Percentiles rank a stretch among this genome's conserved stretches.
These are phyloP conservation scores for Jaculus jaculus DNA, from an alignment of 2,113 vertebrate genomes.

Conservation along the genomic window DNA sequence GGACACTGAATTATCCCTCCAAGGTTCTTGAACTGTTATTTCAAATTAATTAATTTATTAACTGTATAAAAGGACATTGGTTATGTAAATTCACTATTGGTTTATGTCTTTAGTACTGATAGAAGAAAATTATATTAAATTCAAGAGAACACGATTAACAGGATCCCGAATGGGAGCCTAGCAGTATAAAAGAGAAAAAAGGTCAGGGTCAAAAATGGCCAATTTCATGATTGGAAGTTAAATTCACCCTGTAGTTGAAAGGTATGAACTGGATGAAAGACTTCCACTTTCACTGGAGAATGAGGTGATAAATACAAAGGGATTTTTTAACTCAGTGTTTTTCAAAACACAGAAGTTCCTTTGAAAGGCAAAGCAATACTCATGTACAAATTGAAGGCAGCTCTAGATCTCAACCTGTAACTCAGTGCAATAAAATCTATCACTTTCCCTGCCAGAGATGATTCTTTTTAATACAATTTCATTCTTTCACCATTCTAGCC, in stretches of 20 bases:
- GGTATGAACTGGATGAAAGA: background rate
- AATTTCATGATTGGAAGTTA: background rate
- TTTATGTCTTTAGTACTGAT: background rate
- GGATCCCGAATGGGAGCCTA: background rate
- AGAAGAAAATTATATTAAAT: background rate
- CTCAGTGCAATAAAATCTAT: slow-evolving; percentile 29
- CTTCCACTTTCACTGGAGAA: background rate
- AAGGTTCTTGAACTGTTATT: too few species aligned
- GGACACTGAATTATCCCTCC: too few species aligned
- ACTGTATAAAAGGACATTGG: too few species aligned
- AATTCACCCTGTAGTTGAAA: background rate
- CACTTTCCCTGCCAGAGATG: background rate
- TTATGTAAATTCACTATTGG: too few species aligned
- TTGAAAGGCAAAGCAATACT: background rate
- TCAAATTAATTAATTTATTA: too few species aligned
- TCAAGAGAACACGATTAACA: background rate
- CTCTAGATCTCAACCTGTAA: slow-evolving; percentile 45
- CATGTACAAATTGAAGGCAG: slow-evolving; percentile 12
- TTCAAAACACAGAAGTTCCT: slow-evolving; percentile 27
- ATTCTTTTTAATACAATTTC: slow-evolving; percentile 62
- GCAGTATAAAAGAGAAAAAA: background rate
- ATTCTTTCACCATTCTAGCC: slow-evolving; percentile 27
- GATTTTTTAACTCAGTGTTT: background rate
- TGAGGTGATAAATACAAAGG: background rate
- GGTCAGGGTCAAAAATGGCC: background rate